Evolutionary conservation across 2,888 invertebrate genomes (phyloP).

Genomic region (Bruchidius siliquastri): DNA sequence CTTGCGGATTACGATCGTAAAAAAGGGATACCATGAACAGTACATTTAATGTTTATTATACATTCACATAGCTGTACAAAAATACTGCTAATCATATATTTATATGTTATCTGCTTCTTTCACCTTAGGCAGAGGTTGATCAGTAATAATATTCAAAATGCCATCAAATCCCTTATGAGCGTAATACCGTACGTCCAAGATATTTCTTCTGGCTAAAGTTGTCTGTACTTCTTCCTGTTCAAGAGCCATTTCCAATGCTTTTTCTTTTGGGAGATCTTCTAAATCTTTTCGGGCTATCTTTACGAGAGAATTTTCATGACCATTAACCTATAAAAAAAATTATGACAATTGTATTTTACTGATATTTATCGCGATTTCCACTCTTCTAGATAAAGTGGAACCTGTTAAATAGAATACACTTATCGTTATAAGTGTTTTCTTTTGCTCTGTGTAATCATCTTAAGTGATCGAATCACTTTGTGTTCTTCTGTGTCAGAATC

Average conservation of each 20-base stretch:
- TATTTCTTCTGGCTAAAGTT: conserved; percentile 34
- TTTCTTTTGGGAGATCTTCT: conserved; percentile 51
- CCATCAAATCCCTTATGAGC: conserved; percentile 40
- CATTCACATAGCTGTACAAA: too few relatives aligned
- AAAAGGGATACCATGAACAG: too few relatives aligned
- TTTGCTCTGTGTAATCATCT: too few relatives aligned
- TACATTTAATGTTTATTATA: too few relatives aligned
- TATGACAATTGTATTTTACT: too few relatives aligned
- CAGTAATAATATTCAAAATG: conserved; percentile 37
- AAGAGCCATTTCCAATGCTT: conserved; percentile 53
- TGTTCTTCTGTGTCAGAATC: too few relatives aligned
- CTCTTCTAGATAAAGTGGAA: too few relatives aligned
- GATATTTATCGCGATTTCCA: too few relatives aligned
- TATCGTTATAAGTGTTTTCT: too few relatives aligned
- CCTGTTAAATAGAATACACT: too few relatives aligned
- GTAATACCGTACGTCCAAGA: conserved; percentile 38
- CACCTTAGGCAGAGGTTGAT: conserved; percentile 19
- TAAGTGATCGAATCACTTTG: too few relatives aligned
- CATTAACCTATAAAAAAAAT: conserved; percentile 48
- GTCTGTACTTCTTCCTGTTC: conserved; percentile 43
- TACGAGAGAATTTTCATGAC: conserved; percentile 48
- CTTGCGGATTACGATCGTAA: too few relatives aligned
- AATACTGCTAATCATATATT: neutral
- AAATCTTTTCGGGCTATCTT: conserved; percentile 52
- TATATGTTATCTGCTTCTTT: conserved; percentile 11